These are phyloP conservation scores for Hucho hucho DNA, from an alignment of 2,113 vertebrate species.

Conservation along the genomic window DNA sequence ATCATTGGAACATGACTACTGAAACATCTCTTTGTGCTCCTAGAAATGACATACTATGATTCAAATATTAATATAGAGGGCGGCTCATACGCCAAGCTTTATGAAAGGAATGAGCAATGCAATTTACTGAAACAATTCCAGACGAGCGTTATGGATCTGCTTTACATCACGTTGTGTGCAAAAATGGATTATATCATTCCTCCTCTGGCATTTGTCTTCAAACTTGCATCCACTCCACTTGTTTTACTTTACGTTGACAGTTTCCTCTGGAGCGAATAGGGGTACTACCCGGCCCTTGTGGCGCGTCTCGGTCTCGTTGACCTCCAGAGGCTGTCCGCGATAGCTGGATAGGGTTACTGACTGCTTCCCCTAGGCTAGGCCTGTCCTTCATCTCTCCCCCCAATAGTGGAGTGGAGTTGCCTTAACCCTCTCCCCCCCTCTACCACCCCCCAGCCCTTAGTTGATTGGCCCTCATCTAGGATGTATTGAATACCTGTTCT, in stretches of 20 bases:
- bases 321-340: background rate
- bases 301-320: background rate
- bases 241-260: background rate
- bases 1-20: constrained; percentile 42
- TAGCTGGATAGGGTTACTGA: constrained; percentile 11
- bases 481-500: constrained; percentile 47
- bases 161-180: background rate
- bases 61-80: background rate
- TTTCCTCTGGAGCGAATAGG: constrained; percentile 7
- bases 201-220: constrained; percentile 33
- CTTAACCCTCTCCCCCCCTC: background rate
- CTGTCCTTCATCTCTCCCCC: constrained; percentile 31
- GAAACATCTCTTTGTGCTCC: constrained; percentile 20
- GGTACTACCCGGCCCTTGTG: background rate
- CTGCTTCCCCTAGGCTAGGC: background rate
- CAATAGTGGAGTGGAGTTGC: background rate
- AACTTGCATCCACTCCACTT: background rate
- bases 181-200: background rate
- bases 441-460: too few species aligned
- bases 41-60: background rate
- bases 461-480: constrained; percentile 35
- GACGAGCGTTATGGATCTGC: constrained; percentile 2
- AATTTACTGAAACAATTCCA: constrained; percentile 38
- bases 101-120: constrained; percentile 21
- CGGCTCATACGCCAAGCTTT: constrained; percentile 16